Evolutionary conservation across 2,888 invertebrate species (phyloP).

Genomic region (Hypercompe scribonia): DNA sequence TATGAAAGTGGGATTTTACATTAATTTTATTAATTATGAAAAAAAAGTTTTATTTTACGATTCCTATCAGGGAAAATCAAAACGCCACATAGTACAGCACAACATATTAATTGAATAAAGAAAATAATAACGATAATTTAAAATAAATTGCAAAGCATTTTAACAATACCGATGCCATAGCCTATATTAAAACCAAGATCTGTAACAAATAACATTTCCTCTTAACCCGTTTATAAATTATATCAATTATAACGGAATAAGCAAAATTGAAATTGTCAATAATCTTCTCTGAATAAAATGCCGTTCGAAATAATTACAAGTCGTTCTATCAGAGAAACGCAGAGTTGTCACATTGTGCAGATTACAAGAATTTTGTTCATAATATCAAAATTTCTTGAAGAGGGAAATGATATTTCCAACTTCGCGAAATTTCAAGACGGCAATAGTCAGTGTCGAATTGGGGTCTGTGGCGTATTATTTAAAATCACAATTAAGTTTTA

Average conservation of each 20-base stretch:
- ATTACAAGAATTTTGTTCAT: conserved; percentile 6
- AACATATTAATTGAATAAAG: no score
- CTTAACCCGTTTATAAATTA: conserved; percentile 2
- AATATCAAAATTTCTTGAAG: conserved; percentile 4
- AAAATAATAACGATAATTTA: neutral
- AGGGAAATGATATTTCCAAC: neutral
- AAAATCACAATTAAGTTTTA: neutral
- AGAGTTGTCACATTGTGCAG: conserved; percentile 9
- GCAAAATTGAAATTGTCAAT: conserved; percentile 14
- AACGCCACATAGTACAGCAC: no score
- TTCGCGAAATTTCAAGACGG: neutral
- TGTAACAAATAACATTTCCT: neutral
- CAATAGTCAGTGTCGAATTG: neutral
- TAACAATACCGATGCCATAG: neutral
- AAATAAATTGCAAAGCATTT: neutral
- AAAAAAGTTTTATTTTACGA: no score
- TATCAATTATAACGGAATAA: conserved; percentile 3
- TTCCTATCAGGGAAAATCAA: no score
- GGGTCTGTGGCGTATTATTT: neutral
- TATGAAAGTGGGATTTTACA: no score
- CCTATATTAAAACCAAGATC: neutral
- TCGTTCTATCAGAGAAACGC: conserved; percentile 6
- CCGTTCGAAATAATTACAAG: conserved; percentile 14
- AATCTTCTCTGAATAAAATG: conserved; percentile 12
- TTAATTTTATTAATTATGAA: no score